phyloP scores from a whole-genome alignment of 2,888 invertebrate genomes.

The Volucella bombylans region DNA sequence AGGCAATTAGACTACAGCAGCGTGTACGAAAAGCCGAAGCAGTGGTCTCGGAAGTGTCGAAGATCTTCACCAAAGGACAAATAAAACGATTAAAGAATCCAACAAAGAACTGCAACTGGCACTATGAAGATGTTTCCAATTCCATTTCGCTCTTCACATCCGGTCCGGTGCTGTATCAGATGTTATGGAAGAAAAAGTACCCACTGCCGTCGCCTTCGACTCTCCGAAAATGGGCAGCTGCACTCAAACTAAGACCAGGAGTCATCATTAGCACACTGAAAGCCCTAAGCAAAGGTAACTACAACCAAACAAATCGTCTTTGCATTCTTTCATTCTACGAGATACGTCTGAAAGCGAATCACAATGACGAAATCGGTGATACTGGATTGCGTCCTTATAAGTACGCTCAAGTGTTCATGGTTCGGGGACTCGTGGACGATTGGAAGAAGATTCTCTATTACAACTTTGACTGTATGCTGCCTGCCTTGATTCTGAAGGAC shows the following conservation, averaged over 20 bases:
- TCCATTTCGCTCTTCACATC: constrained; percentile 30
- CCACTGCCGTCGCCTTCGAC: constrained; percentile 42
- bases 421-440: constrained; percentile 25
- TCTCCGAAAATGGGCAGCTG: constrained; percentile 24
- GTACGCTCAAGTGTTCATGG: constrained; percentile 39
- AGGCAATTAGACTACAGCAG: not conserved
- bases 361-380: not conserved
- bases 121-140: constrained; percentile 28
- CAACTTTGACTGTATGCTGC: constrained; percentile 53
- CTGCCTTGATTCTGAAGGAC: constrained; percentile 20
- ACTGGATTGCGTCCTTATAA: constrained; percentile 30
- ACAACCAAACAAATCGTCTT: constrained; percentile 6
- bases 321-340: constrained; percentile 45
- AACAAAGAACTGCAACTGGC: constrained; percentile 36
- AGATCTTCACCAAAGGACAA: constrained; percentile 38
- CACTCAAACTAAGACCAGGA: constrained; percentile 43
- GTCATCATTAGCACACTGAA: constrained; percentile 23
- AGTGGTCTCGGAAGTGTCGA: constrained; percentile 1
- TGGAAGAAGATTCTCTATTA: constrained; percentile 51
- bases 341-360: constrained; percentile 13
- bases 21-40: constrained; percentile 32
- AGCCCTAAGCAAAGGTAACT: not conserved
- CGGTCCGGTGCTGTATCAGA: constrained; percentile 31
- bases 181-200: constrained; percentile 32
- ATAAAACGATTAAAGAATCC: constrained; percentile 37